Conservation (phyloP, 2,113 vertebrate genomes). For the Sterrhoptilus dennistouni region DNA sequence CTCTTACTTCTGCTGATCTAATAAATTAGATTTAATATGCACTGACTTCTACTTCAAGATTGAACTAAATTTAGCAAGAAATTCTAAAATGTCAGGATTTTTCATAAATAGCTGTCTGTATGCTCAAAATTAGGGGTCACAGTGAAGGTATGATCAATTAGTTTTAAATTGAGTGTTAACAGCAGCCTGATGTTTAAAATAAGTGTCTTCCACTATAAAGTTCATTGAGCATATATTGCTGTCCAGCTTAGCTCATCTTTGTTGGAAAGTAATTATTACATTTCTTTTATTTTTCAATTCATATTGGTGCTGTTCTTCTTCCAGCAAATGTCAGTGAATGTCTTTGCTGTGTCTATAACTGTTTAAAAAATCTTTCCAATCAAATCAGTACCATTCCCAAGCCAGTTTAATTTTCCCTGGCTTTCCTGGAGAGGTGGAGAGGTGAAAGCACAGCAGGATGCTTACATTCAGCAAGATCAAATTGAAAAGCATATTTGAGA, state of each 20-base stretch:
- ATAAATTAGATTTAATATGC: not conserved
- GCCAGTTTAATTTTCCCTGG: not conserved
- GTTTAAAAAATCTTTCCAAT: constrained; percentile 18
- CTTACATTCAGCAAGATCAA: not conserved
- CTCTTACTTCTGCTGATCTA: not conserved
- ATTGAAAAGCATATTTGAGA: constrained; percentile 19
- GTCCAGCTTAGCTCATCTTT: not conserved
- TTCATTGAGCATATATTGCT: not conserved
- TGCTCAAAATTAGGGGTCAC: not conserved
- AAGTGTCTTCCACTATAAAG: not conserved
- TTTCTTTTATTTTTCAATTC: not conserved
- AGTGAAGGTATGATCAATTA: not conserved
- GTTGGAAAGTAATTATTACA: not conserved
- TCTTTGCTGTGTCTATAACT: not conserved
- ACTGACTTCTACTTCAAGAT: not conserved
- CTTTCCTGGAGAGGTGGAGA: constrained; percentile 12
- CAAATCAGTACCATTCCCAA: not conserved
- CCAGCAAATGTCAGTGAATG: not conserved
- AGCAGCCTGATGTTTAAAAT: not conserved
- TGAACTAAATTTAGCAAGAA: not conserved
- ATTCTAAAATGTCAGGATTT: not conserved
- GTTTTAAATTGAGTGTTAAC: not conserved
- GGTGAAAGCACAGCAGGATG: constrained; percentile 33
- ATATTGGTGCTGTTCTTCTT: not conserved
- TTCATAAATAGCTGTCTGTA: not conserved